phyloP scores from a whole-genome alignment of 2,113 vertebrate species.

The Gallinago jamesoni region DNA sequence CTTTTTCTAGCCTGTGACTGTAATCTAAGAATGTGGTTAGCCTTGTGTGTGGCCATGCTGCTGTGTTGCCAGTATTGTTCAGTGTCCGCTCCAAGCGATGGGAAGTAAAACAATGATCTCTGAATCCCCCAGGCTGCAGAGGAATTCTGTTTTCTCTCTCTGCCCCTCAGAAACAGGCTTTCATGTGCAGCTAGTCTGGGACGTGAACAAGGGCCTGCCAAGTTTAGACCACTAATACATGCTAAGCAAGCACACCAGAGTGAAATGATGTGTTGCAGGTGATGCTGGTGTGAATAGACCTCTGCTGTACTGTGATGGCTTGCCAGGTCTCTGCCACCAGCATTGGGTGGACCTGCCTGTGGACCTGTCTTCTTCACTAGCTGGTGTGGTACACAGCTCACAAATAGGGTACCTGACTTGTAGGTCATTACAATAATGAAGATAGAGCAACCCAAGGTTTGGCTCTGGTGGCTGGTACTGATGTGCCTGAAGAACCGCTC shows the following conservation, averaged over 20 bases:
- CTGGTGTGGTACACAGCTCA: neutral
- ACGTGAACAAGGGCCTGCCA: neutral
- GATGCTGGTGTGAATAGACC: neutral
- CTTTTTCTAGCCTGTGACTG: constrained; percentile 12
- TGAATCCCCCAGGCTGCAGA: neutral
- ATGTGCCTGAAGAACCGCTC: neutral
- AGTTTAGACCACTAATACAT: neutral
- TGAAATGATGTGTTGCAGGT: neutral
- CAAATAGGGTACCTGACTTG: rapidly evolving
- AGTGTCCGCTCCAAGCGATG: neutral
- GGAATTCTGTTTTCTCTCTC: constrained; percentile 2
- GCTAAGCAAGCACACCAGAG: neutral
- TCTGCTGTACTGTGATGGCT: neutral
- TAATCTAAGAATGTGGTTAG: constrained; percentile 46
- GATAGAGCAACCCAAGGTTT: neutral
- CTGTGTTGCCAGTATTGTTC: constrained; percentile 43
- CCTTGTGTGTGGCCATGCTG: constrained; percentile 43
- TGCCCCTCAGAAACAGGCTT: neutral
- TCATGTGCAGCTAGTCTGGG: neutral
- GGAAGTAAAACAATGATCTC: constrained; percentile 5
- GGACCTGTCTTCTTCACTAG: neutral
- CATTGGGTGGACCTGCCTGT: neutral
- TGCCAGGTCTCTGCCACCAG: neutral
- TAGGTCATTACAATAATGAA: neutral
- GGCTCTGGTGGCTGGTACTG: neutral